Percentiles rank a stretch among this genome's conserved stretches.
Evolutionary conservation across 2,113 vertebrate genomes (phyloP).

Genomic region (Centropus bengalensis): DNA sequence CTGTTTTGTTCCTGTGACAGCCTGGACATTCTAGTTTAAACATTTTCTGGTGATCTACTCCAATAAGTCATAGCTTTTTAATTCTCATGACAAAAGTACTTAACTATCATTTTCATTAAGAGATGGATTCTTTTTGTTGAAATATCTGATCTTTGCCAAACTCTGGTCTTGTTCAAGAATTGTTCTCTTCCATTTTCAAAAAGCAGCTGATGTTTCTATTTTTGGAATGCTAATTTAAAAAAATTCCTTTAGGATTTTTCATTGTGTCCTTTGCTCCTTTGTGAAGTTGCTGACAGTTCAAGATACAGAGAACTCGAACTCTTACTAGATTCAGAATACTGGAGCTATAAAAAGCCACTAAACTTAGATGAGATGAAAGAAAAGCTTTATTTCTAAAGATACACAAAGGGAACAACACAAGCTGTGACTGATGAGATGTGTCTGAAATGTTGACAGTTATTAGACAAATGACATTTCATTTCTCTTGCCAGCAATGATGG

Average conservation of each 20-base stretch:
- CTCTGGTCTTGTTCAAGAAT: background rate
- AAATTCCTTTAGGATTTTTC: background rate
- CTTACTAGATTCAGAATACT: background rate
- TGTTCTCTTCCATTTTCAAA: background rate
- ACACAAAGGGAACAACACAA: constrained; percentile 39
- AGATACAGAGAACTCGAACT: background rate
- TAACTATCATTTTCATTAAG: background rate
- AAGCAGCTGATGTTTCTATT: background rate
- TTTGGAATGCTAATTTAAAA: background rate
- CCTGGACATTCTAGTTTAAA: background rate
- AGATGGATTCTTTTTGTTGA: background rate
- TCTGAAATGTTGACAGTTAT: constrained; percentile 53
- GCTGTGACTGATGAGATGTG: constrained; percentile 32
- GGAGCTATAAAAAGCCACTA: constrained; percentile 37
- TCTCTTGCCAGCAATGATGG: background rate
- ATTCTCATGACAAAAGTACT: background rate
- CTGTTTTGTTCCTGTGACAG: background rate
- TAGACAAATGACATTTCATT: constrained; percentile 51
- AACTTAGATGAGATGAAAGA: constrained; percentile 11
- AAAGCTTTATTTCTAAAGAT: constrained; percentile 47
- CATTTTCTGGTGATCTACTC: background rate
- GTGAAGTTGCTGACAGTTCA: background rate
- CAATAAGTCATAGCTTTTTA: background rate
- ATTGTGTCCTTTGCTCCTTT: background rate
- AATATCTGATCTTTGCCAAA: background rate